Percentiles rank a stretch among this genome's conserved stretches.
Evolutionary conservation across 2,888 invertebrate genomes (phyloP).

Genomic region (Zhengitettix transpicula): DNA sequence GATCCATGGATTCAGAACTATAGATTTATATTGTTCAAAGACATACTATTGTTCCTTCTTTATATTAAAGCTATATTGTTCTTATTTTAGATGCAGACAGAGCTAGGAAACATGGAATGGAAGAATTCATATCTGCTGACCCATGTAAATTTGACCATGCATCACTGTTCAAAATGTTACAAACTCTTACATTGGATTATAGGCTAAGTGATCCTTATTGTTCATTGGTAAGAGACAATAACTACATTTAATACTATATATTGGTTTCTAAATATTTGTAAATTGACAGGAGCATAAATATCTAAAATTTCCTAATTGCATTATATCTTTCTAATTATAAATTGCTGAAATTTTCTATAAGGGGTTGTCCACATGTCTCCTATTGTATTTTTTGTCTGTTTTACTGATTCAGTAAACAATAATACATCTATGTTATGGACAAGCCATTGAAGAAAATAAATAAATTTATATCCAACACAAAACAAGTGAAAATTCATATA

Average conservation of each 20-base stretch:
- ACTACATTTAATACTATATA: neutral
- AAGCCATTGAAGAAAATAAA: too few species aligned
- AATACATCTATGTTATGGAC: too few species aligned
- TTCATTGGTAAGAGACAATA: slow-evolving; percentile 57
- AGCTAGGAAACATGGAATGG: slow-evolving; percentile 97
- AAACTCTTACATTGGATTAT: slow-evolving; percentile 86
- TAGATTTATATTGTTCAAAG: neutral
- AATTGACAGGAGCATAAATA: too few species aligned
- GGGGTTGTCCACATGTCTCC: too few species aligned
- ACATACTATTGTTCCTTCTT: neutral
- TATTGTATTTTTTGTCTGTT: too few species aligned
- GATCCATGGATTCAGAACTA: neutral
- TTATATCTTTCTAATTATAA: too few species aligned
- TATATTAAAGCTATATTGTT: neutral
- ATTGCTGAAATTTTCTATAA: too few species aligned
- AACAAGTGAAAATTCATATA: too few species aligned
- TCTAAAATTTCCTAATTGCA: too few species aligned
- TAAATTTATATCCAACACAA: too few species aligned
- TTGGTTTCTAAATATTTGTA: too few species aligned
- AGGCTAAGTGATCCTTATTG: slow-evolving; percentile 96
- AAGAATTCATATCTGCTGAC: slow-evolving; percentile 98
- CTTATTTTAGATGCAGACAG: slow-evolving; percentile 67
- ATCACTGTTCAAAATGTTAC: slow-evolving; percentile 76
- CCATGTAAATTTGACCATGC: slow-evolving; percentile 95
- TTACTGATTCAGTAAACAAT: too few species aligned